These are phyloP conservation scores for Mythimna ferrago DNA, from an alignment of 2,888 invertebrate species.

Conservation along the genomic window DNA sequence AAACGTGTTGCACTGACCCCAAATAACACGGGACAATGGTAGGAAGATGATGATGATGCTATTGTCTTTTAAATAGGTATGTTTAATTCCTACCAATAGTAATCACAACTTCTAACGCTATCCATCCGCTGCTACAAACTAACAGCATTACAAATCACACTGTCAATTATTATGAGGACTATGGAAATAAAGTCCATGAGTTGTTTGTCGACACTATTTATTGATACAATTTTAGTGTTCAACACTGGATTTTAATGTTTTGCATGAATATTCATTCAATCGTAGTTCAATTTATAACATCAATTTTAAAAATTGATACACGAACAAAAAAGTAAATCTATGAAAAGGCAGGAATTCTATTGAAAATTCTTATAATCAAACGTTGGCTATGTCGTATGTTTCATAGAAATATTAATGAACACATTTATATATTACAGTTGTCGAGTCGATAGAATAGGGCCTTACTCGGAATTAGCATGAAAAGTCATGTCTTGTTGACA, in stretches of 20 bases:
- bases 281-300: conserved; percentile 23
- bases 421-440: conserved; percentile 28
- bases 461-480: conserved; percentile 32
- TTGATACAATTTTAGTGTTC: conserved; percentile 28
- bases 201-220: conserved; percentile 26
- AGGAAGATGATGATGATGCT: no score
- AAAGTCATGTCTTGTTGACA: conserved; percentile 46
- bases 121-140: neutral
- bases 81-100: no score
- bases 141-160: conserved; percentile 3
- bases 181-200: conserved; percentile 18
- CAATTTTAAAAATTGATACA: conserved; percentile 35
- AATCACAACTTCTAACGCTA: neutral
- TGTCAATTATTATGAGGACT: neutral
- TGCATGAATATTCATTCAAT: conserved; percentile 38
- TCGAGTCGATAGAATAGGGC: conserved; percentile 32
- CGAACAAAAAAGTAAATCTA: conserved; percentile 19
- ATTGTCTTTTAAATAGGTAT: no score
- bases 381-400: conserved; percentile 26
- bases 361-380: conserved; percentile 36
- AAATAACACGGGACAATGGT: no score
- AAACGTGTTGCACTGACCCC: no score
- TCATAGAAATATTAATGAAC: conserved; percentile 51
- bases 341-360: conserved; percentile 23
- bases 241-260: conserved; percentile 27